Base-by-base conservation (phyloP, 1,140 invertebrate species). In the Anadara kagoshimensis region DNA sequence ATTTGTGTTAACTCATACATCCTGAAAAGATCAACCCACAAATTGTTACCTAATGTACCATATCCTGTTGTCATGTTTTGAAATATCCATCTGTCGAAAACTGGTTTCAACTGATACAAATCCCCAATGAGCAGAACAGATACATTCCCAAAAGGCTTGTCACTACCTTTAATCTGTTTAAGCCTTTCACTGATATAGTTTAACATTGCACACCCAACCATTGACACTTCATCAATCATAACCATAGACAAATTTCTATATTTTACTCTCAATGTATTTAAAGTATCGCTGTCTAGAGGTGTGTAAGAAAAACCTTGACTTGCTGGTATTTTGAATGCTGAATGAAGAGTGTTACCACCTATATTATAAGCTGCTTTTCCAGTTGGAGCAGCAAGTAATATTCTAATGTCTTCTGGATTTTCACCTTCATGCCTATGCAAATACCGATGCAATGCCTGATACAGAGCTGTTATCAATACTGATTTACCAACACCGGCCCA, bases 331-430 rank as follows among this genome's bases (percentile, higher is more conserved):
- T 49, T 43, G 22, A 75, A 63, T 26, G 57, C 47, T 47, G 16
- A n/a, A 16, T 54, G 51, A 20, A 54, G 18, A 11, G 53, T 67
- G 20, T 56, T 22, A 5, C 65, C 51, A 56, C 26, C 16, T 11
- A 67, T 67, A 36, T 76, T 69, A 44, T 64, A 70, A 18, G 69
- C 70, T 24, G 68, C 73, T 54, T 76, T 76, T 53, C 75, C 72
- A 26, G 70, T 73, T 16, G 67, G 71, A 14, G 75, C 70, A 58
- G 45, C n/a, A 18, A 76, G 43, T 7, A 68, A 22, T 14, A 71
- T 24, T 59, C 61, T 65, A 44, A 51, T 29, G 41, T 58, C 61
- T 59, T 75, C 67, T 36, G 59, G 49, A 49, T 69, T 43, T 69
- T 69, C 47, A 5, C 58, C 58, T 62, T 51, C 56, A 51, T 43